Conservation (phyloP, 2,888 invertebrate genomes). For the Nemotelus pantherinus region DNA sequence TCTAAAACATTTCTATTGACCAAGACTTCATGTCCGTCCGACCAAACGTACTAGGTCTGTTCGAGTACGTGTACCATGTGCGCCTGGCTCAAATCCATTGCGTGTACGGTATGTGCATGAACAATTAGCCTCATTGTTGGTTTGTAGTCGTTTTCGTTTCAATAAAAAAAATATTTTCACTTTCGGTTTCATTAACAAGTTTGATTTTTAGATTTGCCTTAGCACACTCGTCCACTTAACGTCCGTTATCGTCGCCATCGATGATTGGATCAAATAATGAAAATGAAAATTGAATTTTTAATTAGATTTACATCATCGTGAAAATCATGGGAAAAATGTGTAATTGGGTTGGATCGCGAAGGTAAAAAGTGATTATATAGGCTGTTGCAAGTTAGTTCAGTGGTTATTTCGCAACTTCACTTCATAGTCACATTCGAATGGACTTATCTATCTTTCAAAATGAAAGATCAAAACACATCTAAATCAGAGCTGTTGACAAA, state of each 20-base stretch:
- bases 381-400: too few species aligned
- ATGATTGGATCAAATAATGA: neutral
- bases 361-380: too few species aligned
- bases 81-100: neutral
- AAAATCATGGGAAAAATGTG: neutral
- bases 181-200: conserved; percentile 33
- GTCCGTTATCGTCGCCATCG: neutral
- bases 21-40: conserved; percentile 14
- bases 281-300: conserved; percentile 32
- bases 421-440: too few species aligned
- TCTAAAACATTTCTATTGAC: neutral
- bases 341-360: too few species aligned
- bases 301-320: conserved; percentile 31
- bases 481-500: too few species aligned
- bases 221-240: neutral
- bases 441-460: too few species aligned
- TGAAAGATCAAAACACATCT: too few species aligned
- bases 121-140: neutral
- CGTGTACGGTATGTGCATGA: conserved; percentile 16
- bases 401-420: too few species aligned
- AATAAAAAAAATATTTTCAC: conserved; percentile 10
- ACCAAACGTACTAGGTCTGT: conserved; percentile 1
- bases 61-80: neutral
- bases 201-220: neutral
- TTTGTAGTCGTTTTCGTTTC: neutral